Evolutionary conservation across 37 sponge, comb jelly and placozoan species (phyloP).

Genomic region (Beroe ovata): DNA sequence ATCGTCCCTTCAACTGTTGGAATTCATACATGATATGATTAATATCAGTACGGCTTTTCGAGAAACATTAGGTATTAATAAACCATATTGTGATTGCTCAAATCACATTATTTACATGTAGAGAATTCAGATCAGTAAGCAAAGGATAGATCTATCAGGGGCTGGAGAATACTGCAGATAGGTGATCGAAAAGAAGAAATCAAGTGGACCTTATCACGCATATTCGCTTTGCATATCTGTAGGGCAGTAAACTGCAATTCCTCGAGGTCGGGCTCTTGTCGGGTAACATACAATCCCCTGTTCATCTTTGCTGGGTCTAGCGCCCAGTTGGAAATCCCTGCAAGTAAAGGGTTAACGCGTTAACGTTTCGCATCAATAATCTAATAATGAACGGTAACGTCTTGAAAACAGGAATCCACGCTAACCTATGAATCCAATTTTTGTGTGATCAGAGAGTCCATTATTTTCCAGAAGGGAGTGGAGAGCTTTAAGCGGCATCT

Average conservation of each 20-base stretch:
- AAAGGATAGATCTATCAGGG: too few relatives aligned
- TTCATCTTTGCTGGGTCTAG: slow-evolving; percentile 99
- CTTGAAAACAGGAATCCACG: not conserved
- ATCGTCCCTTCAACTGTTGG: not conserved
- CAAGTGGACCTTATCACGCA: slow-evolving; percentile 36
- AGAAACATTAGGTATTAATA: too few relatives aligned
- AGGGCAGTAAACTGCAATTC: slow-evolving; percentile 80
- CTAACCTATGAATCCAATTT: slow-evolving; percentile 41
- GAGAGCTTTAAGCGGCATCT: slow-evolving; percentile 83
- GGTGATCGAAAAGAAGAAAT: too few relatives aligned
- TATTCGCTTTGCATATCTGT: slow-evolving; percentile 32
- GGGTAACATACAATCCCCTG: slow-evolving; percentile 88
- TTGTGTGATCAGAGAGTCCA: not conserved
- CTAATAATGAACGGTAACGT: too few relatives aligned
- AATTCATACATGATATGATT: too few relatives aligned
- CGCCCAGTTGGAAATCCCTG: slow-evolving; percentile 97
- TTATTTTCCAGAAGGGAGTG: slow-evolving; percentile 81
- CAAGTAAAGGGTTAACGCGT: too few relatives aligned
- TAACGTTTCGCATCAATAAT: too few relatives aligned
- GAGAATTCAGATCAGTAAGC: too few relatives aligned
- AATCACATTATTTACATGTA: too few relatives aligned
- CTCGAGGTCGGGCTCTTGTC: slow-evolving; percentile 77
- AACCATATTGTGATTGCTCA: too few relatives aligned
- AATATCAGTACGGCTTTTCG: too few relatives aligned
- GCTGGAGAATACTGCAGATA: too few relatives aligned